A percentile compares a stretch with the other conserved stretches of the same genome.
These are phyloP conservation scores for Hypsibius dujardini DNA, from an alignment of 1,140 invertebrate species.

Conservation along the genomic window DNA sequence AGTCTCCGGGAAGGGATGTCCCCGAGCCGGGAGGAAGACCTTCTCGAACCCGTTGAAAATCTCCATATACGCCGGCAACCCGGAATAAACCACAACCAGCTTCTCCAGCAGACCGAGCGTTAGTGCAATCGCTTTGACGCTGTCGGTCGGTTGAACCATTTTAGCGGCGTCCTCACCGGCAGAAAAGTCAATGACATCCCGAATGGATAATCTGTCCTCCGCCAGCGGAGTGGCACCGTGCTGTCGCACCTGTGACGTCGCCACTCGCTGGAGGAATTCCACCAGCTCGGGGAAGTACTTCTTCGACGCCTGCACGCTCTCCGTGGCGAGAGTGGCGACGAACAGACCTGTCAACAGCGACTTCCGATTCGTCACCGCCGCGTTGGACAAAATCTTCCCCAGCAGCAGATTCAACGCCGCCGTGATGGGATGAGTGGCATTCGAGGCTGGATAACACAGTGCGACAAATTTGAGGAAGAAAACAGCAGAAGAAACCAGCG, in stretches of 20 bases:
- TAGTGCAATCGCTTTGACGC: slow-evolving; percentile 18
- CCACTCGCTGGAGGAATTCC: slow-evolving; percentile 46
- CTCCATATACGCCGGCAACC: slow-evolving; percentile 29
- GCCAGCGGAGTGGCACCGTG: slow-evolving; percentile 23
- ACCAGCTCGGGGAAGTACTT: slow-evolving; percentile 55
- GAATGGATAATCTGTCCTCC: slow-evolving; percentile 10
- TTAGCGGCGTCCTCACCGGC: not conserved
- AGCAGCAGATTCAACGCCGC: not conserved
- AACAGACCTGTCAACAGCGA: not conserved
- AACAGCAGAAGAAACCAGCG: not conserved
- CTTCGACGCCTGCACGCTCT: slow-evolving; percentile 44
- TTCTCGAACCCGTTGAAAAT: slow-evolving; percentile 37
- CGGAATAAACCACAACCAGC: slow-evolving; percentile 24
- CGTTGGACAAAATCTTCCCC: not conserved
- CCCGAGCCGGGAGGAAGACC: slow-evolving; percentile 30
- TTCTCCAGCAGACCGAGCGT: slow-evolving; percentile 19
- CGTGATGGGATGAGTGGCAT: not conserved
- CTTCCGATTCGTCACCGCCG: not conserved
- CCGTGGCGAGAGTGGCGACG: not conserved
- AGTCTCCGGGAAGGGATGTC: not conserved
- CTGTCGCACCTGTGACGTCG: slow-evolving; percentile 26
- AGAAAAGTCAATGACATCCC: not conserved
- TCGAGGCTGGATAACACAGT: slow-evolving; percentile 19
- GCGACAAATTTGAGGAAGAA: slow-evolving; percentile 25
- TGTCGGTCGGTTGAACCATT: slow-evolving; percentile 17